A percentile compares a stretch with the other conserved stretches of the same genome.
Conservation (phyloP, 2,797 vertebrate species). For the Valencia hispanica region DNA sequence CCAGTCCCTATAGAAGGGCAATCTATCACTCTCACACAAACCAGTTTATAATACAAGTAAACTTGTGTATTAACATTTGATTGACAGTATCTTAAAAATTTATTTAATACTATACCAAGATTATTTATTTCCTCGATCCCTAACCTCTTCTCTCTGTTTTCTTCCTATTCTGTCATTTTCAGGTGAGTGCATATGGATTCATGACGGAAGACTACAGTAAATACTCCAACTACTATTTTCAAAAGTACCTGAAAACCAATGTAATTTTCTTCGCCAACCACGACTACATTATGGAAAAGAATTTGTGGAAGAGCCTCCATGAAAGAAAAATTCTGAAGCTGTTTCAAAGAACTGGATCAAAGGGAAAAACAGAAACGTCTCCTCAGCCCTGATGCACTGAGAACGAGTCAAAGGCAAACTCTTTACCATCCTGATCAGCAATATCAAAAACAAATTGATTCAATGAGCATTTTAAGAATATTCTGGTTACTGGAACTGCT, state of each 20-base stretch:
- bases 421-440: neutral
- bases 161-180: slow-evolving; percentile 8
- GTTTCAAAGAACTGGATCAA: slow-evolving; percentile 72
- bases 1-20: too few species aligned
- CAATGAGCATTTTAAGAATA: neutral
- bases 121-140: neutral
- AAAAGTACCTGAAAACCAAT: slow-evolving; percentile 46
- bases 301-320: slow-evolving; percentile 85
- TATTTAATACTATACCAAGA: neutral
- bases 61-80: too few species aligned
- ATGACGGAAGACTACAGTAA: slow-evolving; percentile 83
- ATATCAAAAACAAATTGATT: neutral
- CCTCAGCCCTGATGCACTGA: neutral
- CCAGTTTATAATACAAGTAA: too few species aligned
- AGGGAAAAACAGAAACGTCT: neutral
- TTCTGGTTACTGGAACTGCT: neutral
- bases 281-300: slow-evolving; percentile 85
- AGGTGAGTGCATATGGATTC: slow-evolving; percentile 91
- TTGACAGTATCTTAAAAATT: too few species aligned
- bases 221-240: slow-evolving; percentile 87
- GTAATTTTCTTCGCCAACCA: slow-evolving; percentile 86
- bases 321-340: slow-evolving; percentile 83
- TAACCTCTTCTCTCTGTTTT: neutral
- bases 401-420: neutral
- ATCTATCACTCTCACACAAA: too few species aligned